These are phyloP conservation scores for Hyles vespertilio DNA, from an alignment of 1,140 invertebrate species.

Conservation along the genomic window DNA sequence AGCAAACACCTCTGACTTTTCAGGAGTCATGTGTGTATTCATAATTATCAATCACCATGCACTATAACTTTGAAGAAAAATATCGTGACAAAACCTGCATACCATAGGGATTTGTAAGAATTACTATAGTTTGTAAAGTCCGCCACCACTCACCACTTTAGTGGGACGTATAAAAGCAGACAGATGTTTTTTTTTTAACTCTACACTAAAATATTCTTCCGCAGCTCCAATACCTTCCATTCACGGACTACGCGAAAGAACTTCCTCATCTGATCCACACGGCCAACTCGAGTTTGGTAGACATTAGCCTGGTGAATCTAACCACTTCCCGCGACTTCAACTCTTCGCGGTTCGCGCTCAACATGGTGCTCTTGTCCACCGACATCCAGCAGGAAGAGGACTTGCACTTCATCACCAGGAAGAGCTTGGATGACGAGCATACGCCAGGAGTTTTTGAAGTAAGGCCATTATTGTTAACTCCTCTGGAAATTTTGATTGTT, in stretches of 20 bases:
- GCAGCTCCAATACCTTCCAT: conserved; percentile 76
- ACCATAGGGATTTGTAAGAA: too few species aligned
- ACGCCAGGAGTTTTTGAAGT: conserved; percentile 84
- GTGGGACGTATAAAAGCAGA: too few species aligned
- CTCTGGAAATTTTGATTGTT: too few species aligned
- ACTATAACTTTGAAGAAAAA: too few species aligned
- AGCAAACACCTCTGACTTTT: too few species aligned
- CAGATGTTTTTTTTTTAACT: neutral
- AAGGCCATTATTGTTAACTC: conserved; percentile 20
- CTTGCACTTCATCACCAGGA: conserved; percentile 68
- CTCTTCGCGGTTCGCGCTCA: conserved; percentile 78
- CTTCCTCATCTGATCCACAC: conserved; percentile 80
- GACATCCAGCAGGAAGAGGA: conserved; percentile 41
- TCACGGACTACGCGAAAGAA: conserved; percentile 67
- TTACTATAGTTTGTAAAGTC: too few species aligned
- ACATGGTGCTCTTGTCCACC: conserved; percentile 72
- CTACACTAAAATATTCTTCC: conserved; percentile 23
- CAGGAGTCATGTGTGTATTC: too few species aligned
- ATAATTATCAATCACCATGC: too few species aligned
- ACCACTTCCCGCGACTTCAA: conserved; percentile 65
- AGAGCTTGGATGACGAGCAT: conserved; percentile 83
- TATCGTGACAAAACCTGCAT: too few species aligned
- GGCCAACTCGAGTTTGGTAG: conserved; percentile 79
- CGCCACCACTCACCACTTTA: too few species aligned
- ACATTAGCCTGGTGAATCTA: conserved; percentile 78